Evolutionary conservation across 2,888 invertebrate species (phyloP), one percentile per base, ranked within the genome.

Genomic region (Athalia circularis): DNA sequence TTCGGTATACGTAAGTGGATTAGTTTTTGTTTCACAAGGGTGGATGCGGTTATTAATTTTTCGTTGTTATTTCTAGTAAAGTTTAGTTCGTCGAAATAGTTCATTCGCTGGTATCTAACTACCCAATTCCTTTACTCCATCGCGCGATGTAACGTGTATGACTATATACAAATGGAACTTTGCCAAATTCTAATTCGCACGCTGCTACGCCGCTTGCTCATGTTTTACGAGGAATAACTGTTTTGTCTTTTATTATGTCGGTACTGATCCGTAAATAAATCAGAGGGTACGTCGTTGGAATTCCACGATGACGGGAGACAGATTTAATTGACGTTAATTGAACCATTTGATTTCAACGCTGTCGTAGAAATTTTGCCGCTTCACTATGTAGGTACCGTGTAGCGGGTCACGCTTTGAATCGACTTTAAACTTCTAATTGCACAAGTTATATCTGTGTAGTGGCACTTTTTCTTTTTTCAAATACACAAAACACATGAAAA

Each of bases 291-390:
- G 67, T 50, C 13, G 29, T 15, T 9, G 13, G 11, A 65, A 5
- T 13, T 11, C 65, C 65, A n/a, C n/a, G n/a, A 70, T 47, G 72
- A 72, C 59, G 15, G 59, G 9, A 29, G 72, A 59, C 72, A 47
- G 47, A 72, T 72, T 72, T 72, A 72, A 72, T 72, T 72, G 72
- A 59, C 72, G 48, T 72, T 72, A 72, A 72, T 72, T 72, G 47
- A 72, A 59, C 59, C 72, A 72, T 72, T 72, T 59, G 8, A 59
- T 72, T 59, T 72, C 45, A 15, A 59, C 72, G 13, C 13, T 57
- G 57, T 72, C 57, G 52, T 59, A 5, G 54, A 72, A 72, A 72
- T 72, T 59, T 59, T 8, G 29, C 3, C 54, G 15, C 43, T 43
- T 6, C 6, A 68, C 11, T n/a, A 13, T n/a, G 64, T n/a, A 4